Evolutionary conservation across 1,140 invertebrate genomes (phyloP).

Genomic region (Reticulitermes speratus): DNA sequence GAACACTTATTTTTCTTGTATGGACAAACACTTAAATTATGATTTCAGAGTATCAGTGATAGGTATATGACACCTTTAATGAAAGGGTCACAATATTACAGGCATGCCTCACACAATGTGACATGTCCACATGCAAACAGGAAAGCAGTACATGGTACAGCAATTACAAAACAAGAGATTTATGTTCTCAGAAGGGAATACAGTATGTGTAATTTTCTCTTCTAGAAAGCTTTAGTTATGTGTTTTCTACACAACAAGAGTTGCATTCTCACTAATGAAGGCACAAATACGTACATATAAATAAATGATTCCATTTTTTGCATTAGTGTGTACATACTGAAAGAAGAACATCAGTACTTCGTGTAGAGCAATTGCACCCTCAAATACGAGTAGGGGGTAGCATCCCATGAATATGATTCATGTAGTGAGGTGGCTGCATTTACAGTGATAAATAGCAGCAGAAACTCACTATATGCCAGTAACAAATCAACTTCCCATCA

Average conservation of each 20-base stretch:
- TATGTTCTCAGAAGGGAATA: not conserved
- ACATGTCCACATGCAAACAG: not conserved
- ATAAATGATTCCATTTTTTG: not conserved
- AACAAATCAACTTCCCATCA: no score
- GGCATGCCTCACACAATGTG: not conserved
- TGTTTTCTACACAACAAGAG: not conserved
- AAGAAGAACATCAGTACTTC: not conserved
- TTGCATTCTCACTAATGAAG: constrained; percentile 18
- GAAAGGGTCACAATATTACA: not conserved
- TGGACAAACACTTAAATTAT: not conserved
- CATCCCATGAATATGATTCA: not conserved
- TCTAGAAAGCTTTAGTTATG: not conserved
- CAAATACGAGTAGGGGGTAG: not conserved
- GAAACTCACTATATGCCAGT: no score
- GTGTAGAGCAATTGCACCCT: not conserved
- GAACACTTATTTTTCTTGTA: not conserved
- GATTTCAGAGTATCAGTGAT: not conserved
- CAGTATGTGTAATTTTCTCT: not conserved
- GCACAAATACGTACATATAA: not conserved
- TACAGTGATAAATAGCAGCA: not conserved
- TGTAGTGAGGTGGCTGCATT: not conserved
- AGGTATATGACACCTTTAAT: not conserved
- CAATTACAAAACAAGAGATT: not conserved
- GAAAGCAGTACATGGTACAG: not conserved
- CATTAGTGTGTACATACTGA: not conserved